Conservation (phyloP, 2,113 vertebrate genomes). For the Abramis brama region DNA sequence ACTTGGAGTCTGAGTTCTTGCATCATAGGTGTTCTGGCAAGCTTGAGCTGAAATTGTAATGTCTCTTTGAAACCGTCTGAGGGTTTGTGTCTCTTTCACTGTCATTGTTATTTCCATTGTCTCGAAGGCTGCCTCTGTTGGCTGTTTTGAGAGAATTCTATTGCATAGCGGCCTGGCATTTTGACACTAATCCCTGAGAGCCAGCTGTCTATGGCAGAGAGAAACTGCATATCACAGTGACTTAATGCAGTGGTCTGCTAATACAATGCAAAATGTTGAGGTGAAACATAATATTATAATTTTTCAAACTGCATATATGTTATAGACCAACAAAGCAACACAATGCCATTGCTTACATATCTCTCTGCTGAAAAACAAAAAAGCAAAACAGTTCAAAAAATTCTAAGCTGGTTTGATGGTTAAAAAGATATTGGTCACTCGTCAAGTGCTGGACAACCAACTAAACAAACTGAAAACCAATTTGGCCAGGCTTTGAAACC, state of each 20-base stretch:
- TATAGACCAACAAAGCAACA: background rate
- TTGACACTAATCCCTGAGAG: constrained; percentile 39
- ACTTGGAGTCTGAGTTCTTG: background rate
- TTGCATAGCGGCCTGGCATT: constrained; percentile 44
- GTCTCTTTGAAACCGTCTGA: constrained; percentile 5
- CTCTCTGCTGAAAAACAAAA: constrained; percentile 1
- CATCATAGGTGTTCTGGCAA: constrained; percentile 10
- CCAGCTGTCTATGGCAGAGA: constrained; percentile 35
- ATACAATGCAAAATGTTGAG: background rate
- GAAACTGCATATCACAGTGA: constrained; percentile 28
- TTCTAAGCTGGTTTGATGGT: background rate
- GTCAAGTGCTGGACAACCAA: background rate
- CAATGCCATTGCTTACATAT: background rate
- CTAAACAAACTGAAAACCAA: background rate
- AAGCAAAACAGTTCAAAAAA: background rate
- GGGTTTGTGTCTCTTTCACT: constrained; percentile 25
- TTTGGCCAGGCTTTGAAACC: background rate
- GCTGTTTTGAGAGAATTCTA: constrained; percentile 63
- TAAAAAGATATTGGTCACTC: background rate
- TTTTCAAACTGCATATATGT: no score
- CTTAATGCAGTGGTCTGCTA: background rate
- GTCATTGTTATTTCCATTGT: constrained; percentile 26
- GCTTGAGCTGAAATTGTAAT: constrained; percentile 24
- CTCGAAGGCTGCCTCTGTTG: constrained; percentile 30
- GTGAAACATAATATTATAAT: background rate